Evolutionary conservation across 2,888 invertebrate genomes (phyloP), one percentile per base, ranked within the genome.

Genomic region (Synanthedon andrenaeformis): DNA sequence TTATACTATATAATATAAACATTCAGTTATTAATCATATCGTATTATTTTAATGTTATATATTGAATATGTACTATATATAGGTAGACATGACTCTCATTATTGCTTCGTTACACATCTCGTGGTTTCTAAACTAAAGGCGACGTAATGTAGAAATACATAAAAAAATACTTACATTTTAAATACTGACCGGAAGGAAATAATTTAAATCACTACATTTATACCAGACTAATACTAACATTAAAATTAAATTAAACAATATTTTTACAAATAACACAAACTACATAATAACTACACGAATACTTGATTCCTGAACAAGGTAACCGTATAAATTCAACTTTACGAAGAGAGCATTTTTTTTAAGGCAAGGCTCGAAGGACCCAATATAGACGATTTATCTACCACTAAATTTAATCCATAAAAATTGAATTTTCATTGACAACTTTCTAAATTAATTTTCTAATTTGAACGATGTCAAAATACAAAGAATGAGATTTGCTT

Each of bases 101-200:
- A 54, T 57, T 82, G 79, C 82, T 84, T 75, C 72, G 63, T 65
- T 65, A 67, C 64, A 70, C 64, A 70, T 69, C 60, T 70, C 63
- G 66, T 69, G 69, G 70, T 58, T 73, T 74, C 72, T 75, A 35
- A 35, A 69, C 67, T 66, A 70, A 72, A 68, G 63, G 74, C 72
- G 78, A 80, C 78, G 79, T 75, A 78, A 64, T 69, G 73, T 64
- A 70, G 71, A 76, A 72, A 69, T 35, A 35, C 35, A 35, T 63
- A 59, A 72, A 74, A 73, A 80, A 84, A 85, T 84, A 85, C 86
- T 85, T 83, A 85, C 70, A 80, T 70, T 74, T 78, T 82, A 85
- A 87, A 87, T 87, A 87, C 87, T 87, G 87, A 87, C 87, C 87
- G 83, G 85, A 82, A 23, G 79, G 84, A 83, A 84, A 87, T 84